Evolutionary conservation across 2,113 vertebrate genomes (phyloP), one percentile per base, ranked within the genome.

Genomic region (Ictidomys tridecemlineatus): DNA sequence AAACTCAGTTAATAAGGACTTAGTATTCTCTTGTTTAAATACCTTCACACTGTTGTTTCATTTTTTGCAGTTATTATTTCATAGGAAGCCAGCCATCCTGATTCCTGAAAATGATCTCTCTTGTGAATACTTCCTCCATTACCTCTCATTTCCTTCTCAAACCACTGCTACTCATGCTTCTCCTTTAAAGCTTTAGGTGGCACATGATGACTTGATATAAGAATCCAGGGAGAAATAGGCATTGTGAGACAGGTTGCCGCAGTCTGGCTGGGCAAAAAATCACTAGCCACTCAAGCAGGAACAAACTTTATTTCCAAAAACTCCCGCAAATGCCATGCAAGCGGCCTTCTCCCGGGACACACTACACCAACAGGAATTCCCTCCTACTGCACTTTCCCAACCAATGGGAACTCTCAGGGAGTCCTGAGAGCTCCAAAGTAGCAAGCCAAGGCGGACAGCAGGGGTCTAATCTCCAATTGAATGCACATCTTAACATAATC

Each of bases 21-120:
- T 45, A 37, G 13, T 42, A 37, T 8, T 48, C 11, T 80, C 4
- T 53, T 80, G 8, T 56, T 67, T 80, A 88, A 70, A 51, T 58
- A 45, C 39, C 12, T 87, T 90, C 16, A 70, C 22, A 53, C 65
- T 24, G 16, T 92, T 78, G 37, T 45, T 14, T 8, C 13, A 69
- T 3, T 12, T 74, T 94, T 95, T 93, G 37, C 37, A 63, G 5
- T 32, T 86, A 39, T 79, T 91, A 90, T 85, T 89, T 85, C 2
- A 69, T 76, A 37, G 17, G 30, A 26, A 86, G 32, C 9, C 24
- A 82, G 16, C 5, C 39, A 90, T n/a, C 1, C 12, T 86, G 39
- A 18, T 67, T 61, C 82, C 34, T 76, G 69, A 77, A 48, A 94
- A 63, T 77, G 10, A 70, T n/a, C 39, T 28, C 39, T 13, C 5